phyloP scores from a whole-genome alignment of 2,888 invertebrate genomes.

The Cheilosia grossa region DNA sequence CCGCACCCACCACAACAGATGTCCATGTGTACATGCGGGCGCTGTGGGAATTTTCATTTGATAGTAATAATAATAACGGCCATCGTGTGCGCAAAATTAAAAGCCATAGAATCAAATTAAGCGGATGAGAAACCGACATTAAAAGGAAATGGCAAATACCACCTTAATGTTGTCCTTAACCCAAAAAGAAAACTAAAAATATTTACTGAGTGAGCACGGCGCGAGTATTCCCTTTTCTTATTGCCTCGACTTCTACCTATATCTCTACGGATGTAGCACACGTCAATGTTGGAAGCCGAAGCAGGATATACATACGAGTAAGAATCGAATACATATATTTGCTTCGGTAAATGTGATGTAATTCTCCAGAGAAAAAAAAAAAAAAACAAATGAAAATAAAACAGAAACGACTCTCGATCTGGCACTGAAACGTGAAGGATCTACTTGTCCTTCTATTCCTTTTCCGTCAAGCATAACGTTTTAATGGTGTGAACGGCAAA shows the following conservation, averaged over 20 bases:
- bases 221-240: constrained; percentile 14
- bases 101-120: constrained; percentile 35
- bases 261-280: background rate
- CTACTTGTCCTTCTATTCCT: constrained; percentile 19
- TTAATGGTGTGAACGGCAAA: constrained; percentile 49
- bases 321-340: background rate
- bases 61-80: constrained; percentile 38
- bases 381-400: too few species aligned
- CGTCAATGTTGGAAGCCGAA: constrained; percentile 12
- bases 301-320: constrained; percentile 5
- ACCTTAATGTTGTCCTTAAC: constrained; percentile 43
- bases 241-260: background rate
- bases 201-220: constrained; percentile 11
- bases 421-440: constrained; percentile 3
- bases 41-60: constrained; percentile 37
- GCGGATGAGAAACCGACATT: constrained; percentile 29
- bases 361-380: constrained; percentile 19
- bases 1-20: constrained; percentile 31
- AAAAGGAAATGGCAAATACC: constrained; percentile 9
- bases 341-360: constrained; percentile 36
- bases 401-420: constrained; percentile 7
- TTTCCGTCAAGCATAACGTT: constrained; percentile 22
- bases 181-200: constrained; percentile 33
- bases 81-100: constrained; percentile 56
- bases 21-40: background rate